Base-by-base conservation (phyloP, 1,140 invertebrate species). In the Chionoecetes opilio region DNA sequence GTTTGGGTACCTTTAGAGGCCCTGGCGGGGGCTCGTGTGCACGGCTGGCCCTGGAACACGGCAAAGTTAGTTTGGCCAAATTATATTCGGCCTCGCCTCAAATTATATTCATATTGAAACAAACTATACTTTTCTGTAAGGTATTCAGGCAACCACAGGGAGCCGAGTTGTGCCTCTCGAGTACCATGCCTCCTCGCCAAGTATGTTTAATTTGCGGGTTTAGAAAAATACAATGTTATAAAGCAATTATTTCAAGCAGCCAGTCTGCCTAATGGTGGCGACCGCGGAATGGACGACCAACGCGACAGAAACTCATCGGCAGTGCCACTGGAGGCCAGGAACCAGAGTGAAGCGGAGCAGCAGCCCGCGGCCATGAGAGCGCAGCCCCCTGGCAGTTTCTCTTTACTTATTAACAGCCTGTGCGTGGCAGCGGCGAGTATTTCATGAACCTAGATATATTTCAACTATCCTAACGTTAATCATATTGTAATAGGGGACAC, bases 61-160 rank as follows among this genome's bases (percentile, higher is more conserved):
- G 63, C 63, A n/a, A n/a, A 75, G 63, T 75, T 75, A 75, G 21
- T 75, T 75, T 11, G 21, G 63, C 63, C n/a, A 75, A 75, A 75
- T 75, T 75, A 75, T 75, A n/a, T 75, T 75, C 63, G 63, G 21
- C n/a, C 63, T 75, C 63, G 63, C 63, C 26, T 75, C 63, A 75
- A 75, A 75, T 75, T 75, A 75, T 75, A 75, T 75, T 75, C 63
- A n/a, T 75, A 75, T 75, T 75, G 63, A 75, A n/a, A n/a, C 63
- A n/a, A 75, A 75, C 63, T 26, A 75, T 75, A 75, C 63, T 75
- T n/a, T n/a, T 75, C 63, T 75, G 21, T 1, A 2, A 21, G 63
- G 8, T 75, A 75, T 75, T 75, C 6, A 75, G 63, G 63, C 11
- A 75, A 75, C 11, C 63, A 8, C n/a, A 75, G 5, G 8, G n/a